Percentiles rank a stretch among this genome's conserved stretches.
phyloP scores from a whole-genome alignment of 2,113 vertebrate species.

The Podiceps cristatus region DNA sequence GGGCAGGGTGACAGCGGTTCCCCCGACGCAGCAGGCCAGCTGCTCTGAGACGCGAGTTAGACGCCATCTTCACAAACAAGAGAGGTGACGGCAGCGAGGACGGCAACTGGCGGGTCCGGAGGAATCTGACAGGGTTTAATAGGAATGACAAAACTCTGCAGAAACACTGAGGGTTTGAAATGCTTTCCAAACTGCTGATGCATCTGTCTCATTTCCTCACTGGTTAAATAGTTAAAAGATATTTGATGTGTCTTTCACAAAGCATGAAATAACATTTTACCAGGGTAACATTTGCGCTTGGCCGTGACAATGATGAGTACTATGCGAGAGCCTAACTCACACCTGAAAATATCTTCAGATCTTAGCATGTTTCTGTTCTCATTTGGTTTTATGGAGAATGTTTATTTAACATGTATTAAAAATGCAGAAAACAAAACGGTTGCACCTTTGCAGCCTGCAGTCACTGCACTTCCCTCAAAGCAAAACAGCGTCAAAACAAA shows the following conservation, averaged over 20 bases:
- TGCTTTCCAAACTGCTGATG: background rate
- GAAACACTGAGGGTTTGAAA: background rate
- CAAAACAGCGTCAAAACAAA: background rate
- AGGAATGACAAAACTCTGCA: background rate
- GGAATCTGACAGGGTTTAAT: accelerated
- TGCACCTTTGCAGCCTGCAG: background rate
- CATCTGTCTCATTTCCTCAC: background rate
- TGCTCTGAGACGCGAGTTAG: background rate
- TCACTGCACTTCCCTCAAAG: background rate
- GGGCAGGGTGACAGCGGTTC: background rate
- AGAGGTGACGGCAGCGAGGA: background rate
- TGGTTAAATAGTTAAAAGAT: background rate
- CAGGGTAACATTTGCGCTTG: no score
- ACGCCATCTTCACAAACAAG: no score
- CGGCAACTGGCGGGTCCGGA: accelerated
- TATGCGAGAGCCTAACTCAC: background rate
- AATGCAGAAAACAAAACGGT: background rate
- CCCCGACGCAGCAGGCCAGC: accelerated
- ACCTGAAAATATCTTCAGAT: background rate
- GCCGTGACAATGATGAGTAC: background rate
- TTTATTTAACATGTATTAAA: background rate
- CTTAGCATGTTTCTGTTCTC: background rate
- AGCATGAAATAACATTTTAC: background rate
- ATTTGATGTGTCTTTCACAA: background rate
- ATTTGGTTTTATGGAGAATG: background rate